These are phyloP conservation scores for Echinops telfairi DNA, from an alignment of 2,113 vertebrate genomes.

Conservation along the genomic window DNA sequence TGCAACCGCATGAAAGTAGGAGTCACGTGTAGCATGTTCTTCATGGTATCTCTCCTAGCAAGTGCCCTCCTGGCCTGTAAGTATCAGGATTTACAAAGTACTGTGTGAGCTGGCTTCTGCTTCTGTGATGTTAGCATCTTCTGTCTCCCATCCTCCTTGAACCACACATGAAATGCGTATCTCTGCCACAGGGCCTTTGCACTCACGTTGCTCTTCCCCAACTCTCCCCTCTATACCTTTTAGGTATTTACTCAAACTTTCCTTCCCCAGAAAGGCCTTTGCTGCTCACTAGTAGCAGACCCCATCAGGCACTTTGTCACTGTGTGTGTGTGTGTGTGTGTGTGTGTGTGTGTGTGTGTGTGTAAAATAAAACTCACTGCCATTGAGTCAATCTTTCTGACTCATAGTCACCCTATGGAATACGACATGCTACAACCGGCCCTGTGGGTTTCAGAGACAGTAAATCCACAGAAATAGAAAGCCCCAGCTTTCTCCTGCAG, in stretches of 20 bases:
- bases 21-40: background rate
- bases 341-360: no score
- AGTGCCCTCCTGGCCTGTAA: background rate
- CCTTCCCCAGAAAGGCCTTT: background rate
- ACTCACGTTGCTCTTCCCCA: background rate
- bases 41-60: accelerated
- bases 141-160: background rate
- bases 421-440: no score
- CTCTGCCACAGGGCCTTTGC: background rate
- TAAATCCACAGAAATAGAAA: no score
- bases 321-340: background rate
- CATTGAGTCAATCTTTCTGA: no score
- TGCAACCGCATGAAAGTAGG: background rate
- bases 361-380: no score
- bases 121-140: background rate
- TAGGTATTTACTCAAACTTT: background rate
- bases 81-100: no score
- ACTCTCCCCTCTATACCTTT: background rate
- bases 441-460: no score
- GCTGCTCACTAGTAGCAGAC: background rate
- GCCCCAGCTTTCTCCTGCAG: no score
- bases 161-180: accelerated
- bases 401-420: no score
- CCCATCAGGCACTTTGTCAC: background rate
- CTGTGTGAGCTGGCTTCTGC: background rate